A percentile compares a stretch with the other conserved stretches of the same genome.
Conservation (phyloP, 2,888 invertebrate genomes). For the Nasonia oneida region DNA sequence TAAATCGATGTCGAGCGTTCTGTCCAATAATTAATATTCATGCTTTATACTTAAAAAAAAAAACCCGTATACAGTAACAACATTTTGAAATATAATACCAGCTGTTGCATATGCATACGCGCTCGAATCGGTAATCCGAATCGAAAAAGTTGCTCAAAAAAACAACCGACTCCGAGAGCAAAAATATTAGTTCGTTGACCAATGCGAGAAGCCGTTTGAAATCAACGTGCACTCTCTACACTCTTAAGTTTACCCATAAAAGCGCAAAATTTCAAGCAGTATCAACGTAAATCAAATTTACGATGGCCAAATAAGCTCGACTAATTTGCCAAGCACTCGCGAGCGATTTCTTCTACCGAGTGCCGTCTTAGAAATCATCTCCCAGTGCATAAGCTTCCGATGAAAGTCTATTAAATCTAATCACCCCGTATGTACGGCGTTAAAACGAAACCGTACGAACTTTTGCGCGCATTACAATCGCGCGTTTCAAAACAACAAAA, state of each 20-base stretch:
- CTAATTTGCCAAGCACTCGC: neutral
- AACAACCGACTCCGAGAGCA: neutral
- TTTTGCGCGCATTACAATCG: neutral
- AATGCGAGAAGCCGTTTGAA: neutral
- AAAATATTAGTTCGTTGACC: slow-evolving; percentile 4
- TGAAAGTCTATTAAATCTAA: slow-evolving; percentile 9
- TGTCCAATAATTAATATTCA: neutral
- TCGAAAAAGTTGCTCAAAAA: too few relatives aligned
- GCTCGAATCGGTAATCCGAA: neutral
- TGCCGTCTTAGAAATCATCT: neutral
- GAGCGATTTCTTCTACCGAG: neutral
- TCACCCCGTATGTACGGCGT: neutral
- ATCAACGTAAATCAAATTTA: slow-evolving; percentile 3
- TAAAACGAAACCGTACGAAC: neutral
- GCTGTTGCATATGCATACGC: neutral
- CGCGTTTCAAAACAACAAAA: neutral
- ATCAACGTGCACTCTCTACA: neutral
- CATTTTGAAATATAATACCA: neutral
- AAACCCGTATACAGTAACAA: neutral
- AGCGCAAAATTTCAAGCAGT: neutral
- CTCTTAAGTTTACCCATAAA: neutral
- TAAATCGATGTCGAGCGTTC: too few relatives aligned
- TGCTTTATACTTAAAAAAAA: neutral
- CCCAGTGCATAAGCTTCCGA: neutral
- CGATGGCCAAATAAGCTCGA: neutral